Base-by-base conservation (phyloP, 1,140 invertebrate genomes). In the Homarus americanus region DNA sequence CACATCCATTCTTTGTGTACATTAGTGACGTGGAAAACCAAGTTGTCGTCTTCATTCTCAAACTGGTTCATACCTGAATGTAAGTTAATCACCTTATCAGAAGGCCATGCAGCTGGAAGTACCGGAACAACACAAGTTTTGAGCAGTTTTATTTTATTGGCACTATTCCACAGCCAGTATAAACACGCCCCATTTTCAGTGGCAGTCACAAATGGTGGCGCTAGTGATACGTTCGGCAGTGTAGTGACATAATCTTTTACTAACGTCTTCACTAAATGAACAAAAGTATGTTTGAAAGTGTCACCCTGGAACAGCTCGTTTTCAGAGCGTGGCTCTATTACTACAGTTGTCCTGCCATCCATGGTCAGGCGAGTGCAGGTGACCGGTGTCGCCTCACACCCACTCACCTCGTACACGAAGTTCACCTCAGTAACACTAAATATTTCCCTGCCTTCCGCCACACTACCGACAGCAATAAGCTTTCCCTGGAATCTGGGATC, bases 401-500 rank as follows among this genome's bases (percentile, higher is more conserved):
- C 36, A 40, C 41, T 20, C 15, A 38, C 24, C 36, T 76, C 75
- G 40, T 76, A 76, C 10, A 76, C 7, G 36, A 76, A 76, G 28
- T 28, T 76, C 15, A 76, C 41, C 15, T 76, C 36, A 40, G 1
- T 40, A 15, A 36, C 17, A 28, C 40, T 41, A 2, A 76, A 40
- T 28, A 38, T n/a, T 17, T 40, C 38, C 24, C 7, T n/a, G 34
- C 75, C 75, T 12, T 76, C 75, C 20, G 24, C 20, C 2, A 28
- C 17, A 10, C 34, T 40, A 12, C 75, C 75, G 40, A 76, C 73
- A 24, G 36, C 34, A 40, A 76, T 76, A 32, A 76, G 36, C 15
- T 38, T 40, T 7, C 75, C 75, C 40, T 76, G 75, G n/a, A 38
- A 76, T 38, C 75, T 41, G 24, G 75, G n/a, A 24, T 76, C 75